phyloP scores from a whole-genome alignment of 2,888 invertebrate species.

The Amitus sp. region DNA sequence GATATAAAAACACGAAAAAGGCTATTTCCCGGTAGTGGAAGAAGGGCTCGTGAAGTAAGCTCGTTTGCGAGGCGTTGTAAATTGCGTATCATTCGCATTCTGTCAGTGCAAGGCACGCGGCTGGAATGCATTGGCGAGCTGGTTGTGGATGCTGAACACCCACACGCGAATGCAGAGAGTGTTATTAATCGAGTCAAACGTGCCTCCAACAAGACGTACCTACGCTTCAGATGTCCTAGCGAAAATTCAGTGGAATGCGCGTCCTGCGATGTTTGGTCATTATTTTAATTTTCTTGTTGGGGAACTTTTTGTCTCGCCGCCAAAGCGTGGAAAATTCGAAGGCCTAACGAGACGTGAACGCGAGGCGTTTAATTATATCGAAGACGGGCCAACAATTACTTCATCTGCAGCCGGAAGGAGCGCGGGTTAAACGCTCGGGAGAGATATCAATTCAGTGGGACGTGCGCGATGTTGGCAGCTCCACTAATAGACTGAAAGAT shows the following conservation, averaged over 20 bases:
- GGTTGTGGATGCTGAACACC: constrained; percentile 26
- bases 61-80: constrained; percentile 52
- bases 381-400: constrained; percentile 40
- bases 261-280: not conserved
- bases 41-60: constrained; percentile 3
- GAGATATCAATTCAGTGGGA: constrained; percentile 60
- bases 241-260: too few species aligned
- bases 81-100: constrained; percentile 62
- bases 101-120: constrained; percentile 47
- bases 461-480: constrained; percentile 52
- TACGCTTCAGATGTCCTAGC: too few species aligned
- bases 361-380: constrained; percentile 40
- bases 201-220: not conserved
- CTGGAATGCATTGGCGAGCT: constrained; percentile 24
- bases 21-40: not conserved
- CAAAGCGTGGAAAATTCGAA: not conserved
- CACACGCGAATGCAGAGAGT: constrained; percentile 23
- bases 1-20: too few species aligned
- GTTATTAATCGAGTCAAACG: constrained; percentile 26
- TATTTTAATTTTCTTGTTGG: not conserved
- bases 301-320: not conserved
- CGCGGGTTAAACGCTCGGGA: constrained; percentile 41
- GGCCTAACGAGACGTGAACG: constrained; percentile 5
- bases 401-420: constrained; percentile 40
- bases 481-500: constrained; percentile 63